phyloP scores from a whole-genome alignment of 2,797 vertebrate species.

The Hephaestus fuliginosus region DNA sequence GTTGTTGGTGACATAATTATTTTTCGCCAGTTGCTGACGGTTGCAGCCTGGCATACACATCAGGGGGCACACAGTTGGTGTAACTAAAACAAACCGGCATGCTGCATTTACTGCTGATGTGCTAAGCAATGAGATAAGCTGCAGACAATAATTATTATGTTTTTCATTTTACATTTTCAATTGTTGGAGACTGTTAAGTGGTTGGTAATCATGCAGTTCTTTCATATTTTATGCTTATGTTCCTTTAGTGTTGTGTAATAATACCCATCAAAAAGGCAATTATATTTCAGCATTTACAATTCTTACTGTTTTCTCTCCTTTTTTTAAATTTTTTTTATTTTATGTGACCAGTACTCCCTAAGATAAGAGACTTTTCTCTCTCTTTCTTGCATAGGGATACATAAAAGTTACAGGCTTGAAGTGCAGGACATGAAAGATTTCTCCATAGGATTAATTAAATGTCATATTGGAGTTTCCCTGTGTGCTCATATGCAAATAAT shows the following conservation, averaged over 20 bases:
- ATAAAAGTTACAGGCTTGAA: slow-evolving; percentile 34
- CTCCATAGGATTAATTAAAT: slow-evolving; percentile 43
- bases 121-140: slow-evolving; percentile 36
- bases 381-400: neutral
- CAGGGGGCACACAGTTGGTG: slow-evolving; percentile 34
- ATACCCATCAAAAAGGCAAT: slow-evolving; percentile 1
- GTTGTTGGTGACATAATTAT: slow-evolving; percentile 44
- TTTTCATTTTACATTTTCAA: slow-evolving; percentile 21
- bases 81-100: slow-evolving; percentile 51
- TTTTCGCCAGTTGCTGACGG: slow-evolving; percentile 36
- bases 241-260: slow-evolving; percentile 1
- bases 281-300: neutral
- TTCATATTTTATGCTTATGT: neutral
- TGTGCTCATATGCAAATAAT: slow-evolving; percentile 31
- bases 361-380: neutral
- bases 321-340: neutral
- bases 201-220: slow-evolving; percentile 12
- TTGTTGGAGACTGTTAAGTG: slow-evolving; percentile 12
- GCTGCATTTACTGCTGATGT: slow-evolving; percentile 55
- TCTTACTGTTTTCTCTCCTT: neutral
- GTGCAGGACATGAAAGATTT: slow-evolving; percentile 33
- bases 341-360: neutral
- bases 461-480: slow-evolving; percentile 20
- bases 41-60: slow-evolving; percentile 45
- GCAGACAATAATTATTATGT: slow-evolving; percentile 29